Evolutionary conservation across 2,797 vertebrate species (phyloP), one percentile per base, ranked within the genome.

Genomic region (Hippopotamyrus pictus): DNA sequence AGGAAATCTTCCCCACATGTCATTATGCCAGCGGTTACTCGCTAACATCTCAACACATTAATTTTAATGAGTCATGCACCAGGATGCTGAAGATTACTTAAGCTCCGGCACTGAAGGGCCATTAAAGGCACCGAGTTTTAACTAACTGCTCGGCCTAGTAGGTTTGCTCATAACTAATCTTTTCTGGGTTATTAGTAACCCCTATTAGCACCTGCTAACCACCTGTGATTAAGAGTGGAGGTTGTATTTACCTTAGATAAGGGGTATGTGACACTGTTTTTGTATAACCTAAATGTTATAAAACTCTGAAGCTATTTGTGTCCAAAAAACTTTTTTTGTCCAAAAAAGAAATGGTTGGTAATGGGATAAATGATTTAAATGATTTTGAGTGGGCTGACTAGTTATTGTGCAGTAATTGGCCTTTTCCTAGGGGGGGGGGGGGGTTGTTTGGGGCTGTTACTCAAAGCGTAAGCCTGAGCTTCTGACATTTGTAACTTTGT

Each of bases 1-100:
- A 96, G 96, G 96, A 96, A 96, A 96, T 95, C 95, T 95, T 93
- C 94, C 93, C 95, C 95, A 92, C 33, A 41, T 37, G 14, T 76
- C 29, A 76, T 76, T 41, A 41, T 76, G 33, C 69, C 69, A 41
- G 14, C 33, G 0, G 33, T 76, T 76, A 37, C 69, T 41, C 33
- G 1, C 14, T 76, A 76, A 93, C 90, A 88, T 93, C 92, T 93
- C 92, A 93, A 94, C 91, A 93, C 90, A 90, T 92, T 62, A 92
- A 92, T 92, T 93, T 93, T 92, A 92, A 91, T 93, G 93, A 92
- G 93, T 90, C 94, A 93, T 93, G 93, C 94, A 90, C 91, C 33
- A 53, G 88, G 90, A 93, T 53, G 91, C 91, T 92, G 87, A 79
- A 93, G 92, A 90, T 73, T 12, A 12, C n/a, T 29, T 73, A 73